Evolutionary conservation across 2,888 invertebrate species (phyloP), one percentile per base, ranked within the genome.

Genomic region (Chloromyia formosa): DNA sequence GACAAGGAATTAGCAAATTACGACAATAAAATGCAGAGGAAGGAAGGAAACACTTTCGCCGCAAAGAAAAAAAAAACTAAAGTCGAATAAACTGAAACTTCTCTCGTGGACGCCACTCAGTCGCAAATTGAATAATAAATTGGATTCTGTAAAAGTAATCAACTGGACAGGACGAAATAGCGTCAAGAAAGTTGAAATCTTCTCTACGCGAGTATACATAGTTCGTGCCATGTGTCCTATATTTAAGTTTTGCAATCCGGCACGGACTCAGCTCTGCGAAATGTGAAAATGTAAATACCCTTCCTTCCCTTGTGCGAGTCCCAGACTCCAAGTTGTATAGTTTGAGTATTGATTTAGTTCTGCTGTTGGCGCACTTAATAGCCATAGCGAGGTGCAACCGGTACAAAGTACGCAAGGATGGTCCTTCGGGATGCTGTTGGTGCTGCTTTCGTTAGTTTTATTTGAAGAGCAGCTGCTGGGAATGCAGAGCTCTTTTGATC

Each of bases 71-170:
- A 35, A 35, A 35, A 35, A 35, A n/a, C n/a, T 35, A 35, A 62
- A 62, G 9, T 40, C 3, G 5, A n/a, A 62, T 35, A 35, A 62
- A 62, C 45, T 20, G 1, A 66, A 49, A 66, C 49, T 49, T 66
- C 49, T 18, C 35, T 45, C 7, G 27, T 35, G 22, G 71, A 56
- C 71, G 71, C 56, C 71, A 56, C 58, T 71, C 35, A 35, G 71
- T 71, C 71, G 71, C 58, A 71, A 71, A 71, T 56, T 56, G 56
- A 40, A 56, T 71, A 56, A 56, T 71, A 71, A 66, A 49, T 66
- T 66, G 66, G 66, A 66, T 66, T 45, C 66, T 49, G 66, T 45
- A 22, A 66, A 66, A 66, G 45, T 66, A 66, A 66, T 49, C 66
- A 66, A 66, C 20, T 20, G 66, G 42, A 45, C 18, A 42, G 40